Base-by-base conservation (phyloP, 2,888 invertebrate species). In the Cyclophora albipunctata region DNA sequence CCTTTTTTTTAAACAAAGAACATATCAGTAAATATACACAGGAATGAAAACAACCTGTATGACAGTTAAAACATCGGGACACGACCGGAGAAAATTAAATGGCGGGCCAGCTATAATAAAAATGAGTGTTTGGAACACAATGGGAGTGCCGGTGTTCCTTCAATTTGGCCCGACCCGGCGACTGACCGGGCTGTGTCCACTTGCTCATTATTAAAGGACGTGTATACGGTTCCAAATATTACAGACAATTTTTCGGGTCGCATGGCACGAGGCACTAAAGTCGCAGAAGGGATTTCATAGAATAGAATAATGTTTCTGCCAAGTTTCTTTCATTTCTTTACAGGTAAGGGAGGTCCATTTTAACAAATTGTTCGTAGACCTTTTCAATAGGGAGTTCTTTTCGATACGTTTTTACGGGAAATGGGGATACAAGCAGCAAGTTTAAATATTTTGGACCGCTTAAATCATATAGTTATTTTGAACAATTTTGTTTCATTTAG, bases 41-140 rank as follows among this genome's bases (percentile, higher is more conserved):
- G 4, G 37, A 37, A 20, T 20, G 20, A 37, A 37, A 37, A 37
- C 5, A 37, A 5, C 37, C 37, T 47, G 45, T 45, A 62, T 64
- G 64, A 61, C 69, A 64, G 67, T 69, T 65, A 69, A 73, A 73
- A 67, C 66, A 66, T 59, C 64, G 64, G 59, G 63, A 69, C 73
- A 67, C 59, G 69, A 57, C 48, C 62, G 61, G 69, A 71, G 75
- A 73, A 79, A 78, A 79, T 79, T 77, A 78, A 77, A 79, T 72
- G 71, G 69, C 59, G 57, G 50, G 62, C 62, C 62, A 62, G 71
- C 75, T 67, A 77, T 76, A 73, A 76, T 74, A 78, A 78, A 78
- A 79, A 77, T 74, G 69, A 68, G 68, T 74, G 68, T 75, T 72
- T 69, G 71, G 67, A 72, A 70, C 69, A 77, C 75, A 78, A 75